Base-by-base conservation (phyloP, 2,797 vertebrate genomes). In the Enteromius mattozi region DNA sequence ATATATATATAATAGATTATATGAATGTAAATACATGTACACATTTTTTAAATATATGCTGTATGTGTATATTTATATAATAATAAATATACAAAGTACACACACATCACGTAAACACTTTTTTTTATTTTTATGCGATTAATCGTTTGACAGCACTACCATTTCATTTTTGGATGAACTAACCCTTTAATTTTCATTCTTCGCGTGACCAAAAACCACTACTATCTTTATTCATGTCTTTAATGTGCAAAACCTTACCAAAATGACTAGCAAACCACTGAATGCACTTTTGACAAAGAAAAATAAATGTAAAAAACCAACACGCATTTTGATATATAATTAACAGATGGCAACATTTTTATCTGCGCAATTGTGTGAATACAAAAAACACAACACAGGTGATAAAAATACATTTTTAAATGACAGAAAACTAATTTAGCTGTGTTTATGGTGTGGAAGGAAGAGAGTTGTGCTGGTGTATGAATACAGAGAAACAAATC, bases 301-400 rank as follows among this genome's bases (percentile, higher is more conserved):
- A 45, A 47, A 47, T 45, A 8, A 8, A 47, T 17, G 1, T 47
- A 56, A 2, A 19, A 1, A 76, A 40, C 9, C 1, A n/a, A 51
- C 37, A 47, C 40, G n/a, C 27, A 49, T 33, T 19, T 8, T 1
- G 19, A 81, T 63, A 35, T 72, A 72, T 61, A 42, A 33, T 71
- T 30, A 81, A 72, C 19, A 72, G 80, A 24, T 71, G 49, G 10
- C 12, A 47, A 30, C 17, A 63, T 47, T 72, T 56, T 35, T 59
- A 81, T 59, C 37, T 47, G 37, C 24, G 4, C 35, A 45, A 45
- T 17, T 81, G 51, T 45, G 70, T 24, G 4, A 21, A 74, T 74
- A 74, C 69, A 82, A 63, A 61, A 37, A 37, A 37, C 35, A 61
- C 56, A 27, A n/a, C 49, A 82, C 30, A 35, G 13, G 54, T 61